A percentile compares a stretch with the other conserved stretches of the same genome.
Evolutionary conservation across 1,140 invertebrate genomes (phyloP).

Genomic region (Lanistes nyassanus): DNA sequence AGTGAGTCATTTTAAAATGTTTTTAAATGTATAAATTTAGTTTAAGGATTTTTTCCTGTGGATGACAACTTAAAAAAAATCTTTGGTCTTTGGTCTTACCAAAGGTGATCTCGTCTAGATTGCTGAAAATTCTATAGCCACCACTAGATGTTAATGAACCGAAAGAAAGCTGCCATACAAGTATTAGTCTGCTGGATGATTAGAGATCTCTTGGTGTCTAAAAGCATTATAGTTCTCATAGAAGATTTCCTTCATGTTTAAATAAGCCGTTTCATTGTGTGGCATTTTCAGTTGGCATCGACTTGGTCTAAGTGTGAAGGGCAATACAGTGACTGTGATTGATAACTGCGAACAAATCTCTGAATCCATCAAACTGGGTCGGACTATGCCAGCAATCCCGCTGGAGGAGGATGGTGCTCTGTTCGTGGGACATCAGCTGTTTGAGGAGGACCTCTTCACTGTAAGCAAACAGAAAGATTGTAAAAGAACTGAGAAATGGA

Average conservation of each 20-base stretch:
- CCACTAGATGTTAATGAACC: too few species aligned
- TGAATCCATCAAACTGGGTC: constrained; percentile 72
- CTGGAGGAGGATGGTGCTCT: constrained; percentile 76
- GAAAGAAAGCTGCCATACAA: background rate
- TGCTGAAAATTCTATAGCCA: too few species aligned
- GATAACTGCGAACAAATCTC: constrained; percentile 75
- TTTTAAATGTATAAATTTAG: too few species aligned
- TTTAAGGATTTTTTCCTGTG: too few species aligned
- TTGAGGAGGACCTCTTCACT: constrained; percentile 75
- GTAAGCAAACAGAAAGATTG: constrained; percentile 64
- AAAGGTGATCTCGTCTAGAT: too few species aligned
- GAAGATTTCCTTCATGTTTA: background rate
- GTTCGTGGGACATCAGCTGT: constrained; percentile 77
- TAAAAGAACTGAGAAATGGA: too few species aligned
- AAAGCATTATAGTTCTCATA: background rate
- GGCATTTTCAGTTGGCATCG: constrained; percentile 78
- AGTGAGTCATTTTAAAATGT: too few species aligned
- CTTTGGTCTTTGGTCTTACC: too few species aligned
- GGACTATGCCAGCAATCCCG: constrained; percentile 70
- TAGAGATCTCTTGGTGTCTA: too few species aligned
- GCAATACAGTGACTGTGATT: constrained; percentile 79
- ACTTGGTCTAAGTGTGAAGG: constrained; percentile 82
- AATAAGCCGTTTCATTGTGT: constrained; percentile 4
- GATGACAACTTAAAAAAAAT: too few species aligned
- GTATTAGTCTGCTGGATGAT: too few species aligned